These are phyloP conservation scores for Pseudomyrmex gracilis DNA, from an alignment of 1,140 invertebrate species.

Conservation along the genomic window DNA sequence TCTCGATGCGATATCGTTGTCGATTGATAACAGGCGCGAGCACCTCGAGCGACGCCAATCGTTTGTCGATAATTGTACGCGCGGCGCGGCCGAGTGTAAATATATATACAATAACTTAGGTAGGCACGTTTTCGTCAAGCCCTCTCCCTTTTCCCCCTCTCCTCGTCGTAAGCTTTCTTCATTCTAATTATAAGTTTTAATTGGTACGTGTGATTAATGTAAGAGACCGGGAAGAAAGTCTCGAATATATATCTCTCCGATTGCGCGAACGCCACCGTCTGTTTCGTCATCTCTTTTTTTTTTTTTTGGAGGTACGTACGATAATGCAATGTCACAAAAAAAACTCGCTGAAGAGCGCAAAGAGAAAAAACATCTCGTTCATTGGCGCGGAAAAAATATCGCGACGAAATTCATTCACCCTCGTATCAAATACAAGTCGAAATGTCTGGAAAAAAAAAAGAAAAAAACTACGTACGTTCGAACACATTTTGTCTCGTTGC, in stretches of 20 bases:
- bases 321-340: constrained; percentile 12
- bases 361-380: no score
- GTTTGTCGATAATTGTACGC: constrained; percentile 40
- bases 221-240: constrained; percentile 50
- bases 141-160: no score
- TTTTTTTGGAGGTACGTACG: not conserved
- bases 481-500: no score
- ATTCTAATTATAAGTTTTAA: constrained; percentile 76
- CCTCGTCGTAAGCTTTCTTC: constrained; percentile 67
- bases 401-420: not conserved
- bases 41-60: constrained; percentile 18
- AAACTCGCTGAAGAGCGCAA: not conserved
- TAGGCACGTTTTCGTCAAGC: constrained; percentile 44
- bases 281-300: not conserved
- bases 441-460: no score
- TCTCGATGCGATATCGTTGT: constrained; percentile 37
- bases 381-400: no score
- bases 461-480: no score
- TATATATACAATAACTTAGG: constrained; percentile 32
- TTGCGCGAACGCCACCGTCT: constrained; percentile 20
- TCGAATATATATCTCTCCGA: constrained; percentile 40
- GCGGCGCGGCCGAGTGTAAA: constrained; percentile 44
- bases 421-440: constrained; percentile 3
- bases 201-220: constrained; percentile 72
- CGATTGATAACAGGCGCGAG: constrained; percentile 36